Evolutionary conservation across 2,888 invertebrate genomes (phyloP).

Genomic region (Drosophila borborema): DNA sequence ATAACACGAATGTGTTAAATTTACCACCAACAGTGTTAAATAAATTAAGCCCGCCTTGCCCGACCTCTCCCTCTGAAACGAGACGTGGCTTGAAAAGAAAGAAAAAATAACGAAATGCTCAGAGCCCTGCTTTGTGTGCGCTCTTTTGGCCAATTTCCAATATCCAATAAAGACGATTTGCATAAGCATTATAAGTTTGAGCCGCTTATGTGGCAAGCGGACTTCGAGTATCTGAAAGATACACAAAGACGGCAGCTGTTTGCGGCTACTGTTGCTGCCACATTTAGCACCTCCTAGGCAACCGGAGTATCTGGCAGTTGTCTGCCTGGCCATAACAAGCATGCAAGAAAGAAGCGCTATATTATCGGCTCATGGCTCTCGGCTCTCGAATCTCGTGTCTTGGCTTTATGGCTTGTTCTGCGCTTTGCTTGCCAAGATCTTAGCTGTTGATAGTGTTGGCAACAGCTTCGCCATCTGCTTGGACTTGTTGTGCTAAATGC

Average conservation of each 20-base stretch:
- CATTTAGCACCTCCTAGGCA: conserved; percentile 59
- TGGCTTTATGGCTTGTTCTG: conserved; percentile 71
- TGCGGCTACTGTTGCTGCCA: conserved; percentile 39
- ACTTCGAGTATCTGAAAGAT: conserved; percentile 62
- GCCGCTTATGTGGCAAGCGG: conserved; percentile 32
- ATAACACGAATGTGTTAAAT: conserved; percentile 68
- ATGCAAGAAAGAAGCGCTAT: conserved; percentile 39
- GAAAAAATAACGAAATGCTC: conserved; percentile 34
- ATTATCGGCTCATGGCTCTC: conserved; percentile 42
- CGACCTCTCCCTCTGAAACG: background rate
- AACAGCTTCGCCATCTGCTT: conserved; percentile 32
- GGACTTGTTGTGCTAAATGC: conserved; percentile 63
- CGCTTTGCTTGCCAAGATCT: conserved; percentile 51
- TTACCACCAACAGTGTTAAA: conserved; percentile 79
- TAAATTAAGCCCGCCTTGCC: conserved; percentile 60
- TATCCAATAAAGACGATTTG: conserved; percentile 60
- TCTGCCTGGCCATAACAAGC: conserved; percentile 52
- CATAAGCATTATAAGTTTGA: conserved; percentile 58
- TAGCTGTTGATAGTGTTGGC: conserved; percentile 36
- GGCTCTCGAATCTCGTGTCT: conserved; percentile 10
- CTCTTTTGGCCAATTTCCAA: conserved; percentile 44
- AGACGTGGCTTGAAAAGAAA: conserved; percentile 16
- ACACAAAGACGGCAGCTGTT: conserved; percentile 36
- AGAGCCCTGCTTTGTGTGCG: conserved; percentile 24
- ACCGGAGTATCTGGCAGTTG: conserved; percentile 21